Evolutionary conservation across 2,888 invertebrate species (phyloP), one percentile per base, ranked within the genome.

Genomic region (Mesorhabditis sp.): DNA sequence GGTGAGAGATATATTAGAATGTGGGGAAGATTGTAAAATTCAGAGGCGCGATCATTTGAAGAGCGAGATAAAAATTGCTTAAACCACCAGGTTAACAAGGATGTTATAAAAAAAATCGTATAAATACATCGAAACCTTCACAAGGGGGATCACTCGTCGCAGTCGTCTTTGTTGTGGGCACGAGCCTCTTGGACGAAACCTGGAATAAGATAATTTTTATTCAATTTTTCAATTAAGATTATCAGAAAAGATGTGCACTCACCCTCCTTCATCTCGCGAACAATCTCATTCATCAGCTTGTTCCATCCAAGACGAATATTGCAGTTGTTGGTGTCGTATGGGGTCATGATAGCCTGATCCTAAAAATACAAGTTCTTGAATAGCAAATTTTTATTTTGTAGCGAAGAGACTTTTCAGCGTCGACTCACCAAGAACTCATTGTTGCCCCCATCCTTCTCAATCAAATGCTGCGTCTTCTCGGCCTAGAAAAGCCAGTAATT

Each of bases 151-250:
- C 58, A 50, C 7, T n/a, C n/a, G n/a, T 50, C 58, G 7, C 58
- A 10, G 7, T 50, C 58, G n/a, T 50, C 58, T 50, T 50, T 50
- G 58, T 50, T 50, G 58, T 50, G 58, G n/a, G 58, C 58, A n/a
- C 58, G 58, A 50, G 58, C 58, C 58, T 50, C 58, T n/a, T 50
- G 58, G 58, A 50, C 58, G n/a, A 50, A 50, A n/a, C 58, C 58
- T 50, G 58, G n/a, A 50, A 50, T 13, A 13, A 13, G 58, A 13
- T 50, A n/a, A n/a, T 28, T 28, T 28, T 28, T 28, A 28, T 28
- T 28, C 28, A 28, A 28, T 28, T 28, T 28, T 28, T 28, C 28
- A 28, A 28, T 28, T 28, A 28, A 28, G 28, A 28, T 28, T 2
- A 28, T 28, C 28, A 28, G 28, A 28, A 28, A 28, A 13, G 2